phyloP scores from a whole-genome alignment of 2,797 vertebrate genomes.

The Ctenopoma multispine region DNA sequence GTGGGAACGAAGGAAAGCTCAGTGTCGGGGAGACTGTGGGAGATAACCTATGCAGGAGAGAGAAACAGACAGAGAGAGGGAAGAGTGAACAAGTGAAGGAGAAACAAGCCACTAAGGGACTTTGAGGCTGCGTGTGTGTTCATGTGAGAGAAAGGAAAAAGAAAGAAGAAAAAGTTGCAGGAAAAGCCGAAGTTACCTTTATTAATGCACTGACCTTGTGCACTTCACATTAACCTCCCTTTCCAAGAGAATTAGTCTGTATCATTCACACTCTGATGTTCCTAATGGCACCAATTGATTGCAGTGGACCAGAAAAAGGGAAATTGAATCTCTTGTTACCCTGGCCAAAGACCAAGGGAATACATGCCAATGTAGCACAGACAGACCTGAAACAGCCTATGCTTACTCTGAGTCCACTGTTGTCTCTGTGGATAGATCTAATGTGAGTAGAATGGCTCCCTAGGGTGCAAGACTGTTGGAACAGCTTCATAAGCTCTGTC shows the following conservation, averaged over 20 bases:
- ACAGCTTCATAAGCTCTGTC: slow-evolving; percentile 44
- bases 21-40: slow-evolving; percentile 4
- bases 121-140: slow-evolving; percentile 58
- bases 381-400: slow-evolving; percentile 38
- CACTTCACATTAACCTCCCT: slow-evolving; percentile 69
- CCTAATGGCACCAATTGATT: slow-evolving; percentile 70
- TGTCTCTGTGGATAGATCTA: slow-evolving; percentile 54
- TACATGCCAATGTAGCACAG: slow-evolving; percentile 58
- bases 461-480: slow-evolving; percentile 47
- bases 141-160: slow-evolving; percentile 69
- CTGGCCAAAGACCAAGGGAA: slow-evolving; percentile 58
- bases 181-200: slow-evolving; percentile 74
- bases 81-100: slow-evolving; percentile 61
- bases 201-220: slow-evolving; percentile 71
- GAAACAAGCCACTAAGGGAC: slow-evolving; percentile 65
- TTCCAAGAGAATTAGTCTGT: slow-evolving; percentile 62
- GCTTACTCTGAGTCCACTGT: slow-evolving; percentile 45
- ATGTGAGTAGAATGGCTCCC: slow-evolving; percentile 42
- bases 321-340: slow-evolving; percentile 64
- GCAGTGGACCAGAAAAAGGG: slow-evolving; percentile 57
- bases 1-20: slow-evolving; percentile 23
- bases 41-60: slow-evolving; percentile 40
- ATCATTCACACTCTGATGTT: slow-evolving; percentile 64
- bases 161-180: slow-evolving; percentile 55
- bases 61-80: slow-evolving; percentile 25